Evolutionary conservation across 1,140 invertebrate species (phyloP).

Genomic region (Leptonema lineaticorne): DNA sequence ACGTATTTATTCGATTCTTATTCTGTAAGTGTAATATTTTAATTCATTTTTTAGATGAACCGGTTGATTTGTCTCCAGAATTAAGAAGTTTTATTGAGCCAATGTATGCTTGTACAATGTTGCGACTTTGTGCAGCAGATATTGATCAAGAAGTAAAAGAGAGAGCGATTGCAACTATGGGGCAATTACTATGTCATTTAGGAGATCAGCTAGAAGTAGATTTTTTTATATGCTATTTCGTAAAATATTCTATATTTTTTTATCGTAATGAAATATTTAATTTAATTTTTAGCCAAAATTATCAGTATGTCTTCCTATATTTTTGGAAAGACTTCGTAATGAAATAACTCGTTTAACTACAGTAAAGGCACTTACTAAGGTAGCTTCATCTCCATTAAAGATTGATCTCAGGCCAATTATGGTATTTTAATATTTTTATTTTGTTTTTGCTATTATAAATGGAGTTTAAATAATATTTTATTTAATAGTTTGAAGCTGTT

Average conservation of each 20-base stretch:
- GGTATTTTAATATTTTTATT: conserved; percentile 46
- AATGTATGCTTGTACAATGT: conserved; percentile 83
- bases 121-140: conserved; percentile 88
- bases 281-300: conserved; percentile 74
- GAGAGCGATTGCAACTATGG: conserved; percentile 95
- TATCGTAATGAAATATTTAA: conserved; percentile 39
- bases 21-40: background rate
- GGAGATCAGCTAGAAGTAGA: conserved; percentile 73
- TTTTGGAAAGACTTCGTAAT: conserved; percentile 91
- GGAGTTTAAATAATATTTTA: conserved; percentile 1
- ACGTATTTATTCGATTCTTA: background rate
- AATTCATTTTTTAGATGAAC: conserved; percentile 31
- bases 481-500: conserved; percentile 75
- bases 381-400: conserved; percentile 85
- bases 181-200: conserved; percentile 89
- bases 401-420: conserved; percentile 87
- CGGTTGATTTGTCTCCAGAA: conserved; percentile 60
- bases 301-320: conserved; percentile 85
- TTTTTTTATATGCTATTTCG: background rate
- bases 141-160: conserved; percentile 99
- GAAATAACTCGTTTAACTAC: conserved; percentile 96
- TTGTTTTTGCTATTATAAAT: conserved; percentile 42
- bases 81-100: conserved; percentile 76
- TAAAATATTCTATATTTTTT: background rate
- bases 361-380: conserved; percentile 93